phyloP scores from a whole-genome alignment of 2,888 invertebrate species.

The Acrobasis repandana region DNA sequence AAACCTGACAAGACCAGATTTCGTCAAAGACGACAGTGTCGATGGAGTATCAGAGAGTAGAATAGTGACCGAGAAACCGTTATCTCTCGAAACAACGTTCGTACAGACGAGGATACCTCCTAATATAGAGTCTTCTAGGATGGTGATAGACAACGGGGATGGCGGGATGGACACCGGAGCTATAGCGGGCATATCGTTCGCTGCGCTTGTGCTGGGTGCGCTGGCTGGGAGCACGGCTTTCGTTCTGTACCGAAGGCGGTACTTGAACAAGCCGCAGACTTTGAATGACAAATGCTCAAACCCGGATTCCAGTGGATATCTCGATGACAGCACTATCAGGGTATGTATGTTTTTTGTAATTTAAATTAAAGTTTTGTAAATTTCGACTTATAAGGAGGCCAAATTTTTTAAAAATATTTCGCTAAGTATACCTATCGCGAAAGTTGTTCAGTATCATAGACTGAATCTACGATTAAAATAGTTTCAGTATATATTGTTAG shows the following conservation, averaged over 20 bases:
- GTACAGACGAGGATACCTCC: constrained; percentile 70
- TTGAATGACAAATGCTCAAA: constrained; percentile 92
- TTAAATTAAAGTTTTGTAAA: too few relatives aligned
- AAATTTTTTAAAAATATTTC: too few relatives aligned
- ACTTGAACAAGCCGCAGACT: constrained; percentile 92
- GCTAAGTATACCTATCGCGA: too few relatives aligned
- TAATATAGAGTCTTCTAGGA: constrained; percentile 68
- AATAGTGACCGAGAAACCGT: constrained; percentile 72
- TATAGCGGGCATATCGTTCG: constrained; percentile 87
- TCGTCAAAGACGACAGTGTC: constrained; percentile 59
- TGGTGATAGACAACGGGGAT: constrained; percentile 59
- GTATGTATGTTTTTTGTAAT: constrained; percentile 75
- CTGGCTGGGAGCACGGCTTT: constrained; percentile 86
- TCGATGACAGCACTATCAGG: constrained; percentile 93
- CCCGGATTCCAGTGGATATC: constrained; percentile 93
- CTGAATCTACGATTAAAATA: too few relatives aligned
- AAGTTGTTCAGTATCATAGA: too few relatives aligned
- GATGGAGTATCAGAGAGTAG: constrained; percentile 64
- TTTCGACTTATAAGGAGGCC: too few relatives aligned
- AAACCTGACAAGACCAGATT: constrained; percentile 64
- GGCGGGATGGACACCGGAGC: constrained; percentile 82
- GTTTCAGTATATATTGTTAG: too few relatives aligned
- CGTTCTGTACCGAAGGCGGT: constrained; percentile 87
- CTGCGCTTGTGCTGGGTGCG: constrained; percentile 85
- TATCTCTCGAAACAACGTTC: constrained; percentile 71